phyloP scores from a whole-genome alignment of 1,140 invertebrate species.

The Pogonomyrmex barbatus region DNA sequence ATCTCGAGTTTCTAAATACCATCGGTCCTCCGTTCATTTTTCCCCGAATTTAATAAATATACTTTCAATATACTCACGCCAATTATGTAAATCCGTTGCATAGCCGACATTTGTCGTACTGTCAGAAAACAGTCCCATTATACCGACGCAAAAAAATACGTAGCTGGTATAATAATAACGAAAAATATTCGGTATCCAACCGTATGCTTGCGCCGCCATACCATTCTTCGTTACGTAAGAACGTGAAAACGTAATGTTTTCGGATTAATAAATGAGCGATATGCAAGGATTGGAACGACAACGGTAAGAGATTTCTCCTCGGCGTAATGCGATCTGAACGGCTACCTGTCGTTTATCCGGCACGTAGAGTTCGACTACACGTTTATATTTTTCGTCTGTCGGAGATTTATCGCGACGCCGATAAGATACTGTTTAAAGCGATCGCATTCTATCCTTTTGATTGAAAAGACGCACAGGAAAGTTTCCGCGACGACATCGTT shows the following conservation, averaged over 20 bases:
- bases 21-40: too few relatives aligned
- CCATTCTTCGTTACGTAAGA: constrained; percentile 72
- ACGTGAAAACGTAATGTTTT: constrained; percentile 8
- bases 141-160: constrained; percentile 78
- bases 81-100: not conserved
- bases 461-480: constrained; percentile 63
- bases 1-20: too few relatives aligned
- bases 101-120: constrained; percentile 8
- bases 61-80: constrained; percentile 70
- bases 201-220: constrained; percentile 75
- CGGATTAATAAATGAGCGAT: not conserved
- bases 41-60: too few relatives aligned
- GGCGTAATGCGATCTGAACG: constrained; percentile 27
- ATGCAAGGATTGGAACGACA: not conserved
- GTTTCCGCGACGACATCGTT: constrained; percentile 23
- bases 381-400: constrained; percentile 74
- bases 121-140: constrained; percentile 68
- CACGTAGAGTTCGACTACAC: constrained; percentile 67
- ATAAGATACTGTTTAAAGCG: constrained; percentile 75
- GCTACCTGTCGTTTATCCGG: constrained; percentile 66
- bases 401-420: constrained; percentile 73
- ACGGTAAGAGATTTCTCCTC: not conserved
- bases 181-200: constrained; percentile 79
- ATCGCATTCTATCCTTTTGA: constrained; percentile 59
- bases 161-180: constrained; percentile 78